Conservation (phyloP, 2,797 vertebrate genomes). For the Discoglossus pictus region DNA sequence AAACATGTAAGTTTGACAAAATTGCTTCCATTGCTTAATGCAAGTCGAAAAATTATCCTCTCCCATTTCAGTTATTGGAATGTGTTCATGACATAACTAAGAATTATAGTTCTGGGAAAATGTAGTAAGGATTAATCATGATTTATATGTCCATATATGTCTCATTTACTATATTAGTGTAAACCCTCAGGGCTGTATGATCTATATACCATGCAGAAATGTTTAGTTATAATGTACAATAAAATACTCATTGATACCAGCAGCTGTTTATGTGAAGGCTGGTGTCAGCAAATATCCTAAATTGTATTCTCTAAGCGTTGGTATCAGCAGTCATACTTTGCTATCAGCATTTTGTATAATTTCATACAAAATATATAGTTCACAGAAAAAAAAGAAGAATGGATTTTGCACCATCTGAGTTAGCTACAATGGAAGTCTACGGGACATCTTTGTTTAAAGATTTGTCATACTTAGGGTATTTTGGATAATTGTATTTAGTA, state of each 20-base stretch:
- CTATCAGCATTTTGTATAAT: conserved; percentile 67
- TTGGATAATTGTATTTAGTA: too few species aligned
- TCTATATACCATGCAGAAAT: conserved; percentile 7
- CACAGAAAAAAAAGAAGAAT: too few species aligned
- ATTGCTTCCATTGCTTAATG: too few species aligned
- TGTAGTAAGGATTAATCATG: neutral
- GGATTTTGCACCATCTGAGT: too few species aligned
- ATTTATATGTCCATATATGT: neutral
- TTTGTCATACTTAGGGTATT: too few species aligned
- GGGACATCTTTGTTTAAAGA: too few species aligned
- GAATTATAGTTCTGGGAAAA: neutral
- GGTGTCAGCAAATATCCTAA: conserved; percentile 62
- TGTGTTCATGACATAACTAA: neutral
- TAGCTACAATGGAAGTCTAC: too few species aligned
- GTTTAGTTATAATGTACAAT: conserved; percentile 22
- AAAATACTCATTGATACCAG: conserved; percentile 35
- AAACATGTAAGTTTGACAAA: too few species aligned
- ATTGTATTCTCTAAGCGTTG: conserved; percentile 53
- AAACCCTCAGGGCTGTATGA: conserved; percentile 10
- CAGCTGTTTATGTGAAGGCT: conserved; percentile 63
- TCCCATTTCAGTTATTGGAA: neutral
- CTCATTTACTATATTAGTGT: neutral
- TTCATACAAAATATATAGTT: conserved; percentile 46
- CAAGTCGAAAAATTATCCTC: too few species aligned
- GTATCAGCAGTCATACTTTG: conserved; percentile 62